Evolutionary conservation across 2,888 invertebrate genomes (phyloP), one percentile per base, ranked within the genome.

Genomic region (Eupithecia vulgata): DNA sequence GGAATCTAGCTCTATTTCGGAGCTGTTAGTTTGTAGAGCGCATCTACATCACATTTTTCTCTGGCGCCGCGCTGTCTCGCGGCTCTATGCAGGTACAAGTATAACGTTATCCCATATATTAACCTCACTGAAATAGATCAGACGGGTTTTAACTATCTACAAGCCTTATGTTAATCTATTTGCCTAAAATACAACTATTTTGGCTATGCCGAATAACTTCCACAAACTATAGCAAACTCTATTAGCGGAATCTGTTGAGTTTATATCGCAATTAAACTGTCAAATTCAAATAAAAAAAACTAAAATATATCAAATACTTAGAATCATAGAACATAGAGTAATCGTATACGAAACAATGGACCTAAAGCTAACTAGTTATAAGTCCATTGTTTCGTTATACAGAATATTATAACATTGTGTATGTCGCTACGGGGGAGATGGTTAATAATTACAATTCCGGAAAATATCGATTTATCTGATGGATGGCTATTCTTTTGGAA

Each of bases 31-130:
- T 78, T 81, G 80, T 80, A 83, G 71, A 71, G 45, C 69, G 65
- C 66, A 45, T 82, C 82, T 81, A 75, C 80, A 77, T 83, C 76
- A 81, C 79, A 78, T 80, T 83, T 80, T 83, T 80, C 81, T 81
- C 80, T 81, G 87, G 85, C 87, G 87, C 87, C 90, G 84, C 85
- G 83, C 85, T 84, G 88, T 89, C 89, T 90, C 84, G 82, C 84
- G 82, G 76, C 80, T 83, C 69, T 75, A 81, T 70, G 68, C 82
- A 84, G 86, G 82, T 87, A 87, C 88, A 10, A 48, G 40, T 10
- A 45, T 89, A 84, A 87, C 88, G 87, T 84, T 80, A 85, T 86
- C 79, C 80, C 87, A 88, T 89, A 89, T 90, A 89, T 89, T 88
- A 87, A 81, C 34, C 21, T 13, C 71, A 59, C 61, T 71, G 69